phyloP scores from a whole-genome alignment of 2,888 invertebrate genomes.

The Serripes groenlandicus region DNA sequence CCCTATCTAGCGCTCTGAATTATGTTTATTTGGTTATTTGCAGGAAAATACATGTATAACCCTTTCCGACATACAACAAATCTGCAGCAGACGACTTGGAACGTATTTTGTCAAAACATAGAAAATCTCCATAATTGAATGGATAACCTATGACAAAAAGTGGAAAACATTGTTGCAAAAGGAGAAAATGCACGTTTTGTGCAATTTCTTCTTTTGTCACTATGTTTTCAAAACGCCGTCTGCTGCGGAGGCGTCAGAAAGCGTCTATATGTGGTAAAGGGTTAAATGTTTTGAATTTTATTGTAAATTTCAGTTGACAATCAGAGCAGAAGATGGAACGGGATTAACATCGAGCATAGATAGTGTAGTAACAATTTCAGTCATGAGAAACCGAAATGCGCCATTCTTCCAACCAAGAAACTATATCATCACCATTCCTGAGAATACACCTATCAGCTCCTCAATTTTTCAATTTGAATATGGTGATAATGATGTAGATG shows the following conservation, averaged over 20 bases:
- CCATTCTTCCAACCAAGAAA: slow-evolving; percentile 42
- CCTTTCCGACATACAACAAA: no score
- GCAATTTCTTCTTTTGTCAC: no score
- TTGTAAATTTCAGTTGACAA: slow-evolving; percentile 30
- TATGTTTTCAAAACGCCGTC: neutral
- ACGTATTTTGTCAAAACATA: no score
- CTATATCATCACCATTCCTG: slow-evolving; percentile 55
- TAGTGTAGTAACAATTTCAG: slow-evolving; percentile 47
- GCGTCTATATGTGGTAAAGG: neutral
- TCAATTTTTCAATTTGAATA: slow-evolving; percentile 58
- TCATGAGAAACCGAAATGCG: slow-evolving; percentile 47
- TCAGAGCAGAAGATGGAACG: slow-evolving; percentile 54
- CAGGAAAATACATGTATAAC: no score
- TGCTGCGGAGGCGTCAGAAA: neutral
- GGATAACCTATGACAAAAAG: no score
- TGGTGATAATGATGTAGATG: slow-evolving; percentile 68
- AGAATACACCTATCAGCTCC: slow-evolving; percentile 46
- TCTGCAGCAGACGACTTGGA: no score
- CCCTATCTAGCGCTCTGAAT: no score
- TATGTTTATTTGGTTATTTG: no score
- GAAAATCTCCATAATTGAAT: no score
- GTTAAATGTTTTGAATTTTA: neutral
- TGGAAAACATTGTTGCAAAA: no score
- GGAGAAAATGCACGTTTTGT: no score
- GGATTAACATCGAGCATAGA: slow-evolving; percentile 10